Evolutionary conservation across 1,140 invertebrate genomes (phyloP), one percentile per base, ranked within the genome.

Genomic region (Elymnias hypermnestra): DNA sequence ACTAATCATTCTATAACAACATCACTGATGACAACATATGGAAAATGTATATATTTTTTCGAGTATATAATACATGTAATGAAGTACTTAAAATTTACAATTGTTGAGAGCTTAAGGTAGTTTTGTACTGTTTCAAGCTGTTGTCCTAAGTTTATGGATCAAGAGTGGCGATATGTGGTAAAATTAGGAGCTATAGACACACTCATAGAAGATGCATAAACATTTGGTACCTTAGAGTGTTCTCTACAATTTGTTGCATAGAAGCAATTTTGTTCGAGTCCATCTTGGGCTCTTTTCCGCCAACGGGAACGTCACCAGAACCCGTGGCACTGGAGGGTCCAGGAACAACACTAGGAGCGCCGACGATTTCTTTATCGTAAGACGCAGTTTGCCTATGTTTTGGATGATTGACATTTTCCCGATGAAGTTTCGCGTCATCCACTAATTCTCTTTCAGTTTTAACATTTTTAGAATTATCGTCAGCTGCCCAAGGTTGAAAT

Each of bases 301-400:
- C 53, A 26, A 58, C 37, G 42, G 74, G 53, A 39, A 56, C 59
- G 44, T 45, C 63, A 57, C 60, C 63, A 53, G 65, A 44, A 29
- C 60, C 63, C 33, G 72, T 39, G 40, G 57, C 62, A 53, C 63
- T 63, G 41, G 78, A 82, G 33, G 78, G 66, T 49, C 72, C 76
- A 48, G 78, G 72, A 57, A 66, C 64, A 53, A 57, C 61, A 62
- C 59, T 81, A 52, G 77, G 50, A 70, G 66, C 64, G 55, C 63
- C 63, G 65, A 77, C 67, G 78, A 68, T 78, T 72, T 82, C 81
- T 81, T 83, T 82, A 84, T 75, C 70, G 64, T 84, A 82, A 84
- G 81, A 84, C 81, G 81, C 81, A 84, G 71, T 82, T 84, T 84
- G 77, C 78, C 78, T 84, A 81, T 84, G 81, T 84, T 84, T 84